Base-by-base conservation (phyloP, 2,113 vertebrate genomes). In the Delphinus delphis region DNA sequence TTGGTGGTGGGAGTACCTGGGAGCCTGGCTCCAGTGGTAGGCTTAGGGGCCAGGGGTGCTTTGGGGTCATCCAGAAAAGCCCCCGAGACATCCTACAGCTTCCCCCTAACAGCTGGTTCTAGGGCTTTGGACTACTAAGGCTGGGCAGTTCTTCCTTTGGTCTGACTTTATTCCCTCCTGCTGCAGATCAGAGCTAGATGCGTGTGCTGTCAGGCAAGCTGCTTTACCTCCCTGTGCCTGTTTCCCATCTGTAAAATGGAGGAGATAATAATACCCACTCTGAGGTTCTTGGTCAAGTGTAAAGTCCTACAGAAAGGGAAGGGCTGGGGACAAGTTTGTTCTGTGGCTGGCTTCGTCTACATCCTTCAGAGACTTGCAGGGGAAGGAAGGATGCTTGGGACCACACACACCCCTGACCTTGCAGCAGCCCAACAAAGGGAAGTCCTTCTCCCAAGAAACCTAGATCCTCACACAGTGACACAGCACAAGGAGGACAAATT, bases 391-490 rank as follows among this genome's bases (percentile, higher is more conserved):
- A 4, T 31, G 60, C 62, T 31, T 8, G 8, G 1, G 41, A 53
- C 63, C 41, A 31, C 70, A 44, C 10, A 36, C 21, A 2, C 11
- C 38, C 44, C 20, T 25, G 21, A 4, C 38, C 21, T 28, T 23
- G 73, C 50, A 58, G 58, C 8, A 23, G 80, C 44, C 67, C 9
- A 18, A 0, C 0, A 17, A 38, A 62, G 65, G 60, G 55, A 47
- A 9, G 18, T 2, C 33, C 55, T 58, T 33, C 14, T 23, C 33
- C 67, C 63, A 10, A 6, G 53, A 93, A 62, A 44, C n/a, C 8
- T 17, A 62, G 21, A 20, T 23, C 33, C 23, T 6, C 62, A 2
- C 8, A 5, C 0, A 2, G 26, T 7, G 0, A 2, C 0, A 47
- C 70, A 5, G 33, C 12, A 1, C n/a, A 10, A 6, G 28, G 20